Evolutionary conservation across 2,797 vertebrate species (phyloP).

Genomic region (Danio choprae): DNA sequence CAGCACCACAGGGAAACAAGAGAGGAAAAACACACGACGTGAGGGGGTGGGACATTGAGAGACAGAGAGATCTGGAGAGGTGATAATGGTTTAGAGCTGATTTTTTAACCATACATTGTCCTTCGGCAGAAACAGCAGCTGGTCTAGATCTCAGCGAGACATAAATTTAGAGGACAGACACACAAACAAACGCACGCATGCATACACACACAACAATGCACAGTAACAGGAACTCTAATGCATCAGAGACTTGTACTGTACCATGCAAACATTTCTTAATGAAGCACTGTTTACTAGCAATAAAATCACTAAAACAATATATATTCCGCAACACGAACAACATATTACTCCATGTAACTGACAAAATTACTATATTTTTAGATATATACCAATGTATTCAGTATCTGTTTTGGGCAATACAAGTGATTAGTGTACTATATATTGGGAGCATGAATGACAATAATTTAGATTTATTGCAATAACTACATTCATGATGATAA

Average conservation of each 20-base stretch:
- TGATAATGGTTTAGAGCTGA: conserved; percentile 70
- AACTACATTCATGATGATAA: no score
- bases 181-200: conserved; percentile 37
- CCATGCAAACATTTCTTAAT: neutral
- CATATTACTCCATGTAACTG: no score
- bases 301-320: neutral
- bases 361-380: neutral
- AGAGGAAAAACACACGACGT: conserved; percentile 41
- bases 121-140: conserved; percentile 29
- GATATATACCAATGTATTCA: neutral
- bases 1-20: conserved; percentile 67
- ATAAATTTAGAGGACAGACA: conserved; percentile 39
- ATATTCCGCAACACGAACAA: no score
- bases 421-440: neutral
- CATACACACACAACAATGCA: conserved; percentile 27
- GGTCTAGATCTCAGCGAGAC: conserved; percentile 16
- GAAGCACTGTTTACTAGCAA: neutral
- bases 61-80: conserved; percentile 63
- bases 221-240: conserved; percentile 35
- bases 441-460: no score
- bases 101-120: conserved; percentile 64
- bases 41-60: conserved; percentile 57
- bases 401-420: neutral
- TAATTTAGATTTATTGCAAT: no score
- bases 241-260: neutral